Evolutionary conservation across 2,113 vertebrate genomes (phyloP).

Genomic region (Tricholaema leucomelas): DNA sequence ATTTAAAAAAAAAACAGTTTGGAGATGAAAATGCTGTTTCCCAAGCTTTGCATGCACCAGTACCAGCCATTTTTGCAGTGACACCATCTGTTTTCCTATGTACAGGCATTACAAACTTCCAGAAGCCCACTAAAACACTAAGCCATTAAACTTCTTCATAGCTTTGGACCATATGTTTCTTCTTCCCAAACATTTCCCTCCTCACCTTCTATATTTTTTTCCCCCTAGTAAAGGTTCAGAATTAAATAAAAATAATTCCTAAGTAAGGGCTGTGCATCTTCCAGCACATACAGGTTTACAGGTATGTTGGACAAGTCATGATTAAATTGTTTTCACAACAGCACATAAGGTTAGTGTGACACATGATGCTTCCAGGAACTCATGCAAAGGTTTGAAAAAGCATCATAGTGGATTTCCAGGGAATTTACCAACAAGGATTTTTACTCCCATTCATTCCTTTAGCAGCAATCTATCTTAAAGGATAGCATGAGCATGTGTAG

Average conservation of each 20-base stretch:
- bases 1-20: conserved; percentile 27
- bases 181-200: neutral
- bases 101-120: conserved; percentile 33
- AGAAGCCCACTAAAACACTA: conserved; percentile 55
- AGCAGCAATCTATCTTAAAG: neutral
- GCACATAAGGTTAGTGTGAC: neutral
- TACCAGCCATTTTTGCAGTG: conserved; percentile 38
- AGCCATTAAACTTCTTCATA: conserved; percentile 28
- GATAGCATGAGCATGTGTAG: neutral
- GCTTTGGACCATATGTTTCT: conserved; percentile 40
- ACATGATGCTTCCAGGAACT: neutral
- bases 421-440: neutral
- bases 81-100: conserved; percentile 61
- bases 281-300: neutral
- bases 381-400: neutral
- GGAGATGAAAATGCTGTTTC: conserved; percentile 43
- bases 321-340: conserved; percentile 28
- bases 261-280: neutral
- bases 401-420: neutral
- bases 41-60: conserved; percentile 8
- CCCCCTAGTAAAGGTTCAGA: neutral
- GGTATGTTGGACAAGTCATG: neutral
- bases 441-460: neutral
- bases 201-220: neutral
- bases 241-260: neutral